Evolutionary conservation across 2,888 invertebrate species (phyloP), one percentile per base, ranked within the genome.

Genomic region (Lochmaea crataegi): DNA sequence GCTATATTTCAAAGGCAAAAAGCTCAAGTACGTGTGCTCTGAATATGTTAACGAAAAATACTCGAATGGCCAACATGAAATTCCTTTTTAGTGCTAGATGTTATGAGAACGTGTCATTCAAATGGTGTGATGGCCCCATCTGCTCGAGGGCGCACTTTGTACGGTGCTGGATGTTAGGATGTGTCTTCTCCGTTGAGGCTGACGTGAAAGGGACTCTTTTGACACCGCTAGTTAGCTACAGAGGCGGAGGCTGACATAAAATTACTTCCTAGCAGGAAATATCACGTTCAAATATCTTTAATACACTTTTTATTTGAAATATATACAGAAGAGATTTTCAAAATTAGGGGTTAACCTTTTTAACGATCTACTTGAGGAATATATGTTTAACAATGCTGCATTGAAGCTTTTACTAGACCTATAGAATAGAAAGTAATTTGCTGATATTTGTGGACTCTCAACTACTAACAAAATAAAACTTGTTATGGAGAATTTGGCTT

Each of bases 51-150:
- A 70, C 70, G 64, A 64, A 70, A 70, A 70, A 70, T 45, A 70
- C 70, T 70, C 64, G 45, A 69, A 70, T 70, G 64, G 70, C 70
- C 70, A 57, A 70, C 70, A 70, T 65, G 70, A 65, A 70, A 57
- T 70, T 64, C 70, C 70, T 70, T 70, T 70, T 70, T 70, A 70
- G 63, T 64, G 70, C 56, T 65, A 32, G 63, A 70, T 57, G 70
- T 70, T 61, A 70, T 61, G 64, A 65, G 70, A 70, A 70, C 70
- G 70, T 70, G 70, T 64, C 70, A 70, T 70, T 70, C 64, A 70
- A 70, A 70, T 64, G 57, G 64, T 57, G 70, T 57, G 64, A 65
- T 26, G 56, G 70, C 57, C 70, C 70, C 70, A 64, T 64, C 64
- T 64, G 64, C 70, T 70, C 64, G 64, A 64, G 70, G 70, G 64